A percentile compares a stretch with the other conserved stretches of the same genome.
These are phyloP conservation scores for Spodoptera litura DNA, from an alignment of 1,140 invertebrate species.

Conservation along the genomic window DNA sequence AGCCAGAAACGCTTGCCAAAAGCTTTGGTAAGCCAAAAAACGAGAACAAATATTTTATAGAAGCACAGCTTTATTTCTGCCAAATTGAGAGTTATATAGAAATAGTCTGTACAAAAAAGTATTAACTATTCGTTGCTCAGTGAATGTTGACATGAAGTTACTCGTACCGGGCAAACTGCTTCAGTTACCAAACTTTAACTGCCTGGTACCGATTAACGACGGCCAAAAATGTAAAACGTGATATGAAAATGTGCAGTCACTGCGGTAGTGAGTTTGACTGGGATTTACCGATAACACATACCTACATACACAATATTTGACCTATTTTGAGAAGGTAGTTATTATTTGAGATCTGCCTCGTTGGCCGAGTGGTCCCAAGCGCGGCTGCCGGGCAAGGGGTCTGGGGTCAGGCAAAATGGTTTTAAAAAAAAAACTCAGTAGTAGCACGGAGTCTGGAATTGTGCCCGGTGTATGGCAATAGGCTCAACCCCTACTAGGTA, in stretches of 20 bases:
- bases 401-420: too few species aligned
- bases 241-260: background rate
- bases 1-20: constrained; percentile 17
- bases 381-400: too few species aligned
- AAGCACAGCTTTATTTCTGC: constrained; percentile 22
- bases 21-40: constrained; percentile 25
- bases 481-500: too few species aligned
- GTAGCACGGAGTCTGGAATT: too few species aligned
- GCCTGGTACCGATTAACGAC: constrained; percentile 13
- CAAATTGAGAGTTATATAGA: constrained; percentile 8
- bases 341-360: too few species aligned
- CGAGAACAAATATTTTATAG: constrained; percentile 9
- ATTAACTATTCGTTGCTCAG: constrained; percentile 10
- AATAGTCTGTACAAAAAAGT: constrained; percentile 6
- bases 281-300: background rate
- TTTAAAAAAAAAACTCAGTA: too few species aligned
- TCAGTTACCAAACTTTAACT: constrained; percentile 7
- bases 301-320: too few species aligned
- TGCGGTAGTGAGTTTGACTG: background rate
- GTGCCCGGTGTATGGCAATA: too few species aligned
- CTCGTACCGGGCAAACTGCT: background rate
- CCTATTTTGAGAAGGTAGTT: too few species aligned
- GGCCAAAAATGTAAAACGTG: background rate
- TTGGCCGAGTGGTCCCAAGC: too few species aligned
- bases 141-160: constrained; percentile 24